Evolutionary conservation across 1,140 invertebrate species (phyloP).

Genomic region (Ylistrum balloti): DNA sequence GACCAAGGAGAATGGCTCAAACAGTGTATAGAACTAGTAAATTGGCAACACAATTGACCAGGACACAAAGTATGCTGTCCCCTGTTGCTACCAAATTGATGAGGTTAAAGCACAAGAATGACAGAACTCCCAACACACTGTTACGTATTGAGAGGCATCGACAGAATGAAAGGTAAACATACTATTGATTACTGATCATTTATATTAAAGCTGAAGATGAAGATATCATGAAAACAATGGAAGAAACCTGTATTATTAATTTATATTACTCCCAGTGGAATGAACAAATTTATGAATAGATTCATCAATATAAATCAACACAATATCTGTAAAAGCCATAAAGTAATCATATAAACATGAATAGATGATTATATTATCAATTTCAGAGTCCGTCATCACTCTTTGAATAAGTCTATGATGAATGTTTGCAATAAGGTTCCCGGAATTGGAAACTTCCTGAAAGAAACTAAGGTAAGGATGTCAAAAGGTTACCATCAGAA

Average conservation of each 20-base stretch:
- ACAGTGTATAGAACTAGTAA: neutral
- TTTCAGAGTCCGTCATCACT: slow-evolving; percentile 68
- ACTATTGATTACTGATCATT: neutral
- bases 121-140: neutral
- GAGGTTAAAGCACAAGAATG: slow-evolving; percentile 4
- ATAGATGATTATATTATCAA: slow-evolving; percentile 42
- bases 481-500: no score
- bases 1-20: neutral
- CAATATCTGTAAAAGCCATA: no score
- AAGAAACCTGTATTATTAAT: neutral
- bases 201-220: neutral
- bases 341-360: neutral
- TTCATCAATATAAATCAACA: neutral
- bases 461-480: slow-evolving; percentile 69
- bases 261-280: neutral
- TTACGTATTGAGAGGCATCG: slow-evolving; percentile 17
- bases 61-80: neutral
- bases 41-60: neutral
- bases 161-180: neutral
- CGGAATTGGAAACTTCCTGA: slow-evolving; percentile 62
- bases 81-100: slow-evolving; percentile 15
- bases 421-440: slow-evolving; percentile 68
- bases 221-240: no score
- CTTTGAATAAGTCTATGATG: slow-evolving; percentile 69
- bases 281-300: neutral